A percentile compares a stretch with the other conserved stretches of the same genome.
These are phyloP conservation scores for Trematomus bernacchii DNA, from an alignment of 2,797 vertebrate species.

Conservation along the genomic window DNA sequence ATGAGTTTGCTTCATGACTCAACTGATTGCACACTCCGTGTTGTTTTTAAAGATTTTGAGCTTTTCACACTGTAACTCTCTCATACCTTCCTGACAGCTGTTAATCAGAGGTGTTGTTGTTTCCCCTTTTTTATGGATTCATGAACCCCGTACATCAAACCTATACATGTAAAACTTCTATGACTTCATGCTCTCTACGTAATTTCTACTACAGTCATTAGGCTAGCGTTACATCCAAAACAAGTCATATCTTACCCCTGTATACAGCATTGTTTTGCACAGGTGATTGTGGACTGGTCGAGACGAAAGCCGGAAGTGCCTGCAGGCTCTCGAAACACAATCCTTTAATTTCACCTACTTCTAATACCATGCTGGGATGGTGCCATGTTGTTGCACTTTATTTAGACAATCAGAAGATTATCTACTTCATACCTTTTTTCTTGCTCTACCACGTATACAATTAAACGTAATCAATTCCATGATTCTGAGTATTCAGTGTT, in stretches of 20 bases:
- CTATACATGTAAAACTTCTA: background rate
- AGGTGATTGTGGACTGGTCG: constrained; percentile 28
- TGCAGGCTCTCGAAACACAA: constrained; percentile 21
- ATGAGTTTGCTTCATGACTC: constrained; percentile 10
- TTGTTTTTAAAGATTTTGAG: constrained; percentile 6
- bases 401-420: background rate
- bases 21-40: background rate
- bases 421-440: background rate
- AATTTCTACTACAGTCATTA: constrained; percentile 43
- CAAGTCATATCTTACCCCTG: constrained; percentile 39
- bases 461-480: background rate
- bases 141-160: constrained; percentile 56
- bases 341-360: constrained; percentile 10
- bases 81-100: constrained; percentile 41
- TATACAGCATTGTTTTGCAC: constrained; percentile 3
- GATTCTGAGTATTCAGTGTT: background rate
- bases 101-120: constrained; percentile 61
- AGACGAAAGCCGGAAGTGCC: constrained; percentile 46
- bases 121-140: constrained; percentile 48
- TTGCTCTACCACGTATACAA: background rate
- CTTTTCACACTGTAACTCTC: constrained; percentile 19
- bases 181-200: constrained; percentile 5
- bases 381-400: background rate
- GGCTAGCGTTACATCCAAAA: constrained; percentile 35
- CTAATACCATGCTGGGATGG: constrained; percentile 29